phyloP scores from a whole-genome alignment of 1,140 invertebrate genomes.

The Nixonia krombeini region DNA sequence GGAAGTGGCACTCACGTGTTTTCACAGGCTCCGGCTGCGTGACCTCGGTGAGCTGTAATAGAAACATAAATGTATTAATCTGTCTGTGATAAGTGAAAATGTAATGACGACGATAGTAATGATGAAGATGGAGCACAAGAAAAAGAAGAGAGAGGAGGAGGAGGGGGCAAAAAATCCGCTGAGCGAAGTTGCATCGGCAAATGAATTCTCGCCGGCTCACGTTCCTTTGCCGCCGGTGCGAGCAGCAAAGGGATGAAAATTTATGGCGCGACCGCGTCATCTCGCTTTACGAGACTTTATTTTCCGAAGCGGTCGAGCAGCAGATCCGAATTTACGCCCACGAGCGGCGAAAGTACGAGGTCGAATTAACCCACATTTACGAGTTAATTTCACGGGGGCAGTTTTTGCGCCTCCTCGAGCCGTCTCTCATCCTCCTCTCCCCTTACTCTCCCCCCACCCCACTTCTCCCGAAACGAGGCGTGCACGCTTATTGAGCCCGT shows the following conservation, averaged over 20 bases:
- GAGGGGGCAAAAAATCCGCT: no score
- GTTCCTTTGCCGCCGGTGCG: no score
- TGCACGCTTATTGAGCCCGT: constrained; percentile 41
- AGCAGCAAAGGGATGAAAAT: constrained; percentile 36
- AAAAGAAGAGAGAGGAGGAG: constrained; percentile 7
- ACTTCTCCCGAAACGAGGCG: neutral
- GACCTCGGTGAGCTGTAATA: constrained; percentile 61
- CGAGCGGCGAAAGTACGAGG: constrained; percentile 19
- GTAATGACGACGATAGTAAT: neutral
- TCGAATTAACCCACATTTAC: constrained; percentile 49
- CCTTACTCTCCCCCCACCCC: neutral
- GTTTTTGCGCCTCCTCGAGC: constrained; percentile 2
- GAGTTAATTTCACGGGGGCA: constrained; percentile 47
- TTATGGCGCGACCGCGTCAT: constrained; percentile 37
- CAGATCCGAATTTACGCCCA: constrained; percentile 25
- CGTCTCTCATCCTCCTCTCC: constrained; percentile 1
- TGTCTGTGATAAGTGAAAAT: neutral
- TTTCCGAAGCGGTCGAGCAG: constrained; percentile 6
- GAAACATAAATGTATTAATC: constrained; percentile 12
- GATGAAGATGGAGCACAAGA: constrained; percentile 14
- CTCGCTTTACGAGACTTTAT: constrained; percentile 25
- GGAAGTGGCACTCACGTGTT: constrained; percentile 56
- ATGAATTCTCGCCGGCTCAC: neutral
- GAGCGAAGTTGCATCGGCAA: neutral
- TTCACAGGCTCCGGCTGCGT: constrained; percentile 48